phyloP scores from a whole-genome alignment of 2,888 invertebrate species.

The Lutraria lutraria region DNA sequence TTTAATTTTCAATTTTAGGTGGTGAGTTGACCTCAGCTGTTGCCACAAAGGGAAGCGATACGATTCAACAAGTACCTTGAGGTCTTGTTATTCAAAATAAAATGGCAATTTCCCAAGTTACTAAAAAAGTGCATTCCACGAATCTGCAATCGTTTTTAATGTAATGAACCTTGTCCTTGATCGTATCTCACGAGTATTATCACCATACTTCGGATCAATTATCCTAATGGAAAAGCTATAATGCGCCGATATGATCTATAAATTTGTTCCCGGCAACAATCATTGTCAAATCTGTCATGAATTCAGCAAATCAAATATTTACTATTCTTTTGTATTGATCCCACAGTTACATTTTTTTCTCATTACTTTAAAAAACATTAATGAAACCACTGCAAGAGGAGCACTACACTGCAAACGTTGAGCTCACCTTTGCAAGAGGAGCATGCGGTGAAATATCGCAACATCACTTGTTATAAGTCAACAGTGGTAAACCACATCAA shows the following conservation, averaged over 20 bases:
- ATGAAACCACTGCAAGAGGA: not conserved
- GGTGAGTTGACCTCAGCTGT: too few relatives aligned
- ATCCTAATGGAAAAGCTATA: constrained; percentile 10
- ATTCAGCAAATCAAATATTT: not conserved
- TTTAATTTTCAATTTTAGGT: too few relatives aligned
- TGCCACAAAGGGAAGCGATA: not conserved
- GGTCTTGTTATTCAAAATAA: not conserved
- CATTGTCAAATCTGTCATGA: not conserved
- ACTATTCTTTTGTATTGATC: not conserved
- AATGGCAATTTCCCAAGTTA: not conserved
- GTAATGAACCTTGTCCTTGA: not conserved
- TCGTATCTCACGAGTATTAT: not conserved
- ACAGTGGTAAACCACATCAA: not conserved
- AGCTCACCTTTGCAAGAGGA: not conserved
- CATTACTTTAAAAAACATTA: not conserved
- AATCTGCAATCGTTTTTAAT: not conserved
- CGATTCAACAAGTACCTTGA: not conserved
- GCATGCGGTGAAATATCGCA: not conserved
- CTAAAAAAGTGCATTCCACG: not conserved
- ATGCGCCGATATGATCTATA: not conserved
- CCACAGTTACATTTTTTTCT: not conserved
- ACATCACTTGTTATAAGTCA: not conserved
- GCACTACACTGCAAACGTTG: not conserved
- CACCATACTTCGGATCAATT: not conserved
- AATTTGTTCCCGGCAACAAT: not conserved